Evolutionary conservation across 2,888 invertebrate species (phyloP), one percentile per base, ranked within the genome.

Genomic region (Buathra laborator): DNA sequence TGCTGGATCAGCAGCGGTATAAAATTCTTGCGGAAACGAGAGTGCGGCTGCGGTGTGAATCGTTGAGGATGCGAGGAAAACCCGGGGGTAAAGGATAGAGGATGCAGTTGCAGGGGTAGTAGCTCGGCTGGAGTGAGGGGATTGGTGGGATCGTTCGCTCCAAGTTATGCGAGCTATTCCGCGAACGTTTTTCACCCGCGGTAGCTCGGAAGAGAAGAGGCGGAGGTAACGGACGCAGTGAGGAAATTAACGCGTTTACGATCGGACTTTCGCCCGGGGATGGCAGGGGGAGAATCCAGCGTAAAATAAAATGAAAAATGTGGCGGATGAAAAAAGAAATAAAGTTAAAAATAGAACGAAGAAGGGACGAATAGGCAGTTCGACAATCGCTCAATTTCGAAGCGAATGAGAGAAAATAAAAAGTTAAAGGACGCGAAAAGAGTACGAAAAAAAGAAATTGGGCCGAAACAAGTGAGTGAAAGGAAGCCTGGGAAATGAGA

Each of bases 201-300:
- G 9, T n/a, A 74, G 19, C 44, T 44, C 56, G n/a, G 59, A 46
- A 16, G 59, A 14, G n/a, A 53, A 12, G 75, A 5, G 76, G 16
- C 9, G 66, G 56, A 37, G 66, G 24, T 16, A 24, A 62, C 14
- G 56, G 19, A 56, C 46, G 71, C 56, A 56, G 71, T 81, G 83
- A 86, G 86, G 83, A 86, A 88, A 87, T 87, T 84, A 85, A 87
- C 81, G 84, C 87, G 85, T 84, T 87, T 85, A 83, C 84, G 81
- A 78, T 53, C 78, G 71, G 72, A 81, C 85, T 82, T 56, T 72
- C 48, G 74, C 19, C 51, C 62, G 43, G 24, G 64, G 78, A 78
- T 59, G 64, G 29, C n/a, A 76, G 75, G 62, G 16, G 16, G 72
- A 70, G 64, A 81, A 75, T 70, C 64, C 76, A 64, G 12, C 24